Evolutionary conservation across 2,113 vertebrate genomes (phyloP), one percentile per base, ranked within the genome.

Genomic region (Tichodroma muraria): DNA sequence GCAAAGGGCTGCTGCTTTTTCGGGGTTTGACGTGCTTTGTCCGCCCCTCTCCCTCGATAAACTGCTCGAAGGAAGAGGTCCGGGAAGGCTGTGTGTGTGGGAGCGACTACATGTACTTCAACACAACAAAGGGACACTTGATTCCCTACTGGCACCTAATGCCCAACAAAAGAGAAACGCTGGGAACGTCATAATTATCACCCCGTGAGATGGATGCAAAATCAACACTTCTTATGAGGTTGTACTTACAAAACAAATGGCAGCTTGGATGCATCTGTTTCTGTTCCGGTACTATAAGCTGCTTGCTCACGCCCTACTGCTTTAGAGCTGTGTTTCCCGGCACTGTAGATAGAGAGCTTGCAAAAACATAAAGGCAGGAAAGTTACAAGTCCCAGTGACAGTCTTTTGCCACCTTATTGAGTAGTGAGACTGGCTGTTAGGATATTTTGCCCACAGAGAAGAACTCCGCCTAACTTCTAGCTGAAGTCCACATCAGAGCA

Each of bases 111-210:
- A 6, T 42, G 88, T 57, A 61, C 89, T 94, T 96, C 89, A 90
- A 65, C 86, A 96, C 91, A 93, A 97, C 97, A 98, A 94, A 90
- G 86, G 90, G 63, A 52, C 40, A 24, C 88, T 96, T 87, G 90
- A 45, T 65, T 83, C 59, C 92, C 69, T n/a, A 47, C 12, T 70
- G 64, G 75, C 40, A 82, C 63, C 24, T 84, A 61, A 65, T 25
- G 60, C 49, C 44, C 72, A 78, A 95, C 97, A 97, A 97, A 97
- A 92, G 85, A 75, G 92, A 94, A 53, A 22, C 44, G 33, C 75
- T 24, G 75, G 54, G 86, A 75, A 89, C 18, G 21, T 80, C 93
- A 12, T 90, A 68, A 47, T 68, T 73, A 90, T 71, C 75, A 28
- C 61, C 61, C 24, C 15, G 33, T 15, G 60, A 78, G 75, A 86